Base-by-base conservation (phyloP, 2,888 invertebrate species). In the Mythimna ferrago region DNA sequence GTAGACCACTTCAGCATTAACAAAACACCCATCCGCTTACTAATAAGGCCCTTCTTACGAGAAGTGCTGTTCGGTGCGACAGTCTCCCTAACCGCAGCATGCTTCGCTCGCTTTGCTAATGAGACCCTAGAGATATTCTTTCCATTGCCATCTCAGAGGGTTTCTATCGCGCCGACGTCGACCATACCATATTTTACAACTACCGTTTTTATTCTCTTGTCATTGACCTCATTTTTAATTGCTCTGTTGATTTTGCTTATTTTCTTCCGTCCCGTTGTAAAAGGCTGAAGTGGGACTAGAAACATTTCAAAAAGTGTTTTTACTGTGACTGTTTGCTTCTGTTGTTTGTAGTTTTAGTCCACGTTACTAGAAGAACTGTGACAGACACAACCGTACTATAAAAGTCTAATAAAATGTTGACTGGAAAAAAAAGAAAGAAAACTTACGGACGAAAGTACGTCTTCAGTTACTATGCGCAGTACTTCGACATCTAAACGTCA, bases 31-130 rank as follows among this genome's bases (percentile, higher is more conserved):
- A 76, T 86, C 78, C 67, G 78, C 82, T 73, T 83, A 81, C 80
- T 90, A 90, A 90, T 90, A 90, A 89, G 88, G 83, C 84, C 80
- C 89, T 87, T 82, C 81, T 80, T 85, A 76, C 66, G 66, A 73
- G 74, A 76, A 77, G 86, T 79, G 80, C 78, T 84, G 81, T 83
- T 83, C 87, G 86, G 83, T 80, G 83, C 77, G 80, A 82, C 84
- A 83, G 83, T 83, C 84, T 83, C 84, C 73, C 83, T 85, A 81
- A 85, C 88, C 85, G 76, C 86, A 83, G 87, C 87, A 89, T 89
- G 91, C 88, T 82, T 89, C 89, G 88, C 87, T 89, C 88, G 87
- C 87, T 87, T 80, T 86, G 82, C 91, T 93, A 93, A 93, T 92
- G 92, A 92, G 92, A 85, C 89, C 86, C 90, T 89, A 87, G 89